Conservation (phyloP, 2,888 invertebrate species). For the Ethmia dodecea region DNA sequence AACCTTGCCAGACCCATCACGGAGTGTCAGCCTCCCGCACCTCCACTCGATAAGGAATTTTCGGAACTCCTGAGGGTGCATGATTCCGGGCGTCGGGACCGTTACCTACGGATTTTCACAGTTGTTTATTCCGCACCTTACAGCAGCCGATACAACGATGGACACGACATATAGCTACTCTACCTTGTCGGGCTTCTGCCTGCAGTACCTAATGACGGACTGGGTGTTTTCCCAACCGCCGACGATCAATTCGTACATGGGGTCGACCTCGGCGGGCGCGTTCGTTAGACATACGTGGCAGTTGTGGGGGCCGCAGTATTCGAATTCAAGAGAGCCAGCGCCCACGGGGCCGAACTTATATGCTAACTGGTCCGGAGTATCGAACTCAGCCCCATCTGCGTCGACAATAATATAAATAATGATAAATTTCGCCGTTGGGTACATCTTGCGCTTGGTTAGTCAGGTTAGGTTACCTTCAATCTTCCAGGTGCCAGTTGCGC, state of each 20-base stretch:
- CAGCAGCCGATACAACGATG: slow-evolving; percentile 23
- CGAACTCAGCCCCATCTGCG: slow-evolving; percentile 73
- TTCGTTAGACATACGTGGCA: slow-evolving; percentile 80
- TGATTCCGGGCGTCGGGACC: slow-evolving; percentile 75
- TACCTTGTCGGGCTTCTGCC: slow-evolving; percentile 81
- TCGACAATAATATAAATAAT: slow-evolving; percentile 41
- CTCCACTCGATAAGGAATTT: slow-evolving; percentile 78
- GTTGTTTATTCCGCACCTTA: slow-evolving; percentile 21
- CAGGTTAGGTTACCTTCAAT: slow-evolving; percentile 80
- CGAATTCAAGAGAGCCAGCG: slow-evolving; percentile 72
- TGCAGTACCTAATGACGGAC: slow-evolving; percentile 80
- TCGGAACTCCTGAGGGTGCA: slow-evolving; percentile 74
- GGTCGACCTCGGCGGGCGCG: slow-evolving; percentile 74
- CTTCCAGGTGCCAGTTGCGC: slow-evolving; percentile 88
- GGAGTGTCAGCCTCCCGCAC: slow-evolving; percentile 70
- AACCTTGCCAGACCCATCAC: slow-evolving; percentile 66
- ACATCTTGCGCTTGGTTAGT: slow-evolving; percentile 49
- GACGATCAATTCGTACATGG: slow-evolving; percentile 82
- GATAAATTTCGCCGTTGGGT: slow-evolving; percentile 59
- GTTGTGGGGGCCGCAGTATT: slow-evolving; percentile 80
- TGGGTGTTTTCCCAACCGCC: slow-evolving; percentile 83
- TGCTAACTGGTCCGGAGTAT: slow-evolving; percentile 76
- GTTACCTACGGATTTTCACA: slow-evolving; percentile 66
- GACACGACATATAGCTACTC: slow-evolving; percentile 31
- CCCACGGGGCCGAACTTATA: slow-evolving; percentile 78